Conservation (phyloP, 2,888 invertebrate genomes). For the Ecdyonurus torrentis region DNA sequence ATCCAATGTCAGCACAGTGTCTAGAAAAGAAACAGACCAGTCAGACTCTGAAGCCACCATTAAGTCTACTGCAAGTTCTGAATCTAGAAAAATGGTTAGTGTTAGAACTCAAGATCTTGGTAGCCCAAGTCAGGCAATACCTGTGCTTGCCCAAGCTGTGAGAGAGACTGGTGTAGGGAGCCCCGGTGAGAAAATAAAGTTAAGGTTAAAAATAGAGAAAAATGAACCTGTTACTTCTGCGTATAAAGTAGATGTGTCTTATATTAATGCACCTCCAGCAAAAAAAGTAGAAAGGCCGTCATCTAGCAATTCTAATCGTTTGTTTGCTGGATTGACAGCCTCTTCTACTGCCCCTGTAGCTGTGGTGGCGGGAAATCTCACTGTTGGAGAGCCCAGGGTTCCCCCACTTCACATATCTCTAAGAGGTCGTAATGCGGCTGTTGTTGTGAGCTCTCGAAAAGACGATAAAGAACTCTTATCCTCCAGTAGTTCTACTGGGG, state of each 20-base stretch:
- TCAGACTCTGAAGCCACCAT: slow-evolving; percentile 39
- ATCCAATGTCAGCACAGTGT: slow-evolving; percentile 19
- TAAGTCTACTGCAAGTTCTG: slow-evolving; percentile 34
- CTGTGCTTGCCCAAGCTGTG: slow-evolving; percentile 10
- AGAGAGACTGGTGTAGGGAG: slow-evolving; percentile 25
- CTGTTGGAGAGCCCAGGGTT: slow-evolving; percentile 46
- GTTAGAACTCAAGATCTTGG: background rate
- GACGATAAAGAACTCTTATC: slow-evolving; percentile 18
- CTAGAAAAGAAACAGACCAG: slow-evolving; percentile 25
- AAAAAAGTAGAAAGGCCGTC: slow-evolving; percentile 15
- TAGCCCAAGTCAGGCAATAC: background rate
- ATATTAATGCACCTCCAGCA: slow-evolving; percentile 35
- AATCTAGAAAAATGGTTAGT: background rate
- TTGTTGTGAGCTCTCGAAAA: slow-evolving; percentile 54
- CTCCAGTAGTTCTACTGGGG: background rate
- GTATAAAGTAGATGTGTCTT: slow-evolving; percentile 66
- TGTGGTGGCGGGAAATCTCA: slow-evolving; percentile 8
- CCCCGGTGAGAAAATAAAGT: slow-evolving; percentile 58
- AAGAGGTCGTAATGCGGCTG: slow-evolving; percentile 61
- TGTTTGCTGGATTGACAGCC: slow-evolving; percentile 11
- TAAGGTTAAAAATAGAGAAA: slow-evolving; percentile 67
- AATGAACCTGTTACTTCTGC: slow-evolving; percentile 61
- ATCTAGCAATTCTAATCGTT: slow-evolving; percentile 14
- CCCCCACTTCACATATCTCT: slow-evolving; percentile 79
- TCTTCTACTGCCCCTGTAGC: slow-evolving; percentile 7